phyloP scores from a whole-genome alignment of 2,797 vertebrate genomes.

The Pteronotus mesoamericanus region DNA sequence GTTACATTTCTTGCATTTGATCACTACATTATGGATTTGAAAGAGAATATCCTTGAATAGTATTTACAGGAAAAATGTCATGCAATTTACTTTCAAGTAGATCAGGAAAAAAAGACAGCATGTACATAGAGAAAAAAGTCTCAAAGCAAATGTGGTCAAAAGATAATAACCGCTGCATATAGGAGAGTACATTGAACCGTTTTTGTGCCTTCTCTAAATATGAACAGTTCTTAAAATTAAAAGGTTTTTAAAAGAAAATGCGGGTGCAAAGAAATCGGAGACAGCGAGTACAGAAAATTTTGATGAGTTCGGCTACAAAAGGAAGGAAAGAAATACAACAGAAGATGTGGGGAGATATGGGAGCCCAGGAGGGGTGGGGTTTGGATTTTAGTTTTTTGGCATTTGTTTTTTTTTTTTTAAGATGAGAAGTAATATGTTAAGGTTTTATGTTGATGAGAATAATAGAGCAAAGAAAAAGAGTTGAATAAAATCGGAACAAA shows the following conservation, averaged over 20 bases:
- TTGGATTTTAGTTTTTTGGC: background rate
- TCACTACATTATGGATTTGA: background rate
- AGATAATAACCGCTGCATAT: background rate
- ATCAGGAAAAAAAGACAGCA: background rate
- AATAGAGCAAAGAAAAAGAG: background rate
- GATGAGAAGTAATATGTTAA: background rate
- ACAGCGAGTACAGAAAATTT: rapidly evolving
- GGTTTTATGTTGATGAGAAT: background rate
- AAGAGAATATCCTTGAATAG: constrained; percentile 8
- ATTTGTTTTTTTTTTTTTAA: background rate
- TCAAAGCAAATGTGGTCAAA: background rate
- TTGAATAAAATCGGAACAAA: background rate
- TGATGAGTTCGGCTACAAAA: background rate
- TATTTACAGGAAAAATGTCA: constrained; percentile 4
- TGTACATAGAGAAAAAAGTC: background rate
- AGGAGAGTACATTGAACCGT: too few species aligned
- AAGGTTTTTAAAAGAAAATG: background rate
- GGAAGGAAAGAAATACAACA: background rate
- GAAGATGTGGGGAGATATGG: rapidly evolving
- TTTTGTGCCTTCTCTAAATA: background rate
- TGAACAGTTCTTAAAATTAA: background rate
- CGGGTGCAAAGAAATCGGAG: background rate
- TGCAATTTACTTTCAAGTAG: background rate
- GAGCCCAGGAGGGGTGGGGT: background rate
- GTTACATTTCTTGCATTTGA: background rate